Percentiles rank a stretch among this genome's conserved stretches.
These are phyloP conservation scores for Drosophila ustulata DNA, from an alignment of 2,888 invertebrate genomes.

Conservation along the genomic window DNA sequence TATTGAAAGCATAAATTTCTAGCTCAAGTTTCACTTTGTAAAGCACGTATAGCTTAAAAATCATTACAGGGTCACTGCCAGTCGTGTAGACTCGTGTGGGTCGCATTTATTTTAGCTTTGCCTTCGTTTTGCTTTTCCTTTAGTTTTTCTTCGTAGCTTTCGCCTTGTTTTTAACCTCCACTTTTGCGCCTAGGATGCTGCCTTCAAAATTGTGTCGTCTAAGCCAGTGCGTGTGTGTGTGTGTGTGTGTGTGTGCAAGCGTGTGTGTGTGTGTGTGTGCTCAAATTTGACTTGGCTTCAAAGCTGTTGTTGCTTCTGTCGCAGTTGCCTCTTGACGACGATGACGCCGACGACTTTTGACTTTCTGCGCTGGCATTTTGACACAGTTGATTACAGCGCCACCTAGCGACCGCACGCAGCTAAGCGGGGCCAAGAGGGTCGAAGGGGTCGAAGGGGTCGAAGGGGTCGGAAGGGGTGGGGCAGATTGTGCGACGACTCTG, in stretches of 20 bases:
- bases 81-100: neutral
- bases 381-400: constrained; percentile 79
- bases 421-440: constrained; percentile 7
- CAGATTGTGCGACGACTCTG: constrained; percentile 33
- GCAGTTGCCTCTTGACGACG: constrained; percentile 55
- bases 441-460: neutral
- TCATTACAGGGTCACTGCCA: constrained; percentile 14
- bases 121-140: constrained; percentile 53
- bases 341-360: constrained; percentile 66
- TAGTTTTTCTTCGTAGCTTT: constrained; percentile 46
- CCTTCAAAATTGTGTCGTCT: constrained; percentile 64
- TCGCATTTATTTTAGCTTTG: constrained; percentile 41
- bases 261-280: constrained; percentile 15
- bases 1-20: no score
- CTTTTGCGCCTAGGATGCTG: constrained; percentile 72
- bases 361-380: constrained; percentile 75
- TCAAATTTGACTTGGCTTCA: constrained; percentile 62
- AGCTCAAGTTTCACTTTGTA: no score
- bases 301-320: constrained; percentile 36
- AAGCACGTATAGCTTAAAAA: no score
- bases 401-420: constrained; percentile 68
- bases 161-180: constrained; percentile 74
- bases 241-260: constrained; percentile 23
- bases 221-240: constrained; percentile 16
- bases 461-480: constrained; percentile 2